Evolutionary conservation across 2,113 vertebrate species (phyloP).

Genomic region (Cinclus cinclus): DNA sequence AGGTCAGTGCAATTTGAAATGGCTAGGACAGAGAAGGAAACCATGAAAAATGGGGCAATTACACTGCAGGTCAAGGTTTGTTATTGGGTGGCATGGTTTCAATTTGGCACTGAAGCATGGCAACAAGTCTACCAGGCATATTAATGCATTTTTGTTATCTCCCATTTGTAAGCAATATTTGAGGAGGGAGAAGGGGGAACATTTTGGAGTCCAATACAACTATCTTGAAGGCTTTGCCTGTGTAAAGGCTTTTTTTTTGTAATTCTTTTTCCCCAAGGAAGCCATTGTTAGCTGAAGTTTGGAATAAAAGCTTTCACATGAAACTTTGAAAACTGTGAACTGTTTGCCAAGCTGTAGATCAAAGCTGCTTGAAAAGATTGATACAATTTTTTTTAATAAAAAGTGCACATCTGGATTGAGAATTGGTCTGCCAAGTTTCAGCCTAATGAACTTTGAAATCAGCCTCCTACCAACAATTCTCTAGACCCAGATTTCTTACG

Average conservation of each 20-base stretch:
- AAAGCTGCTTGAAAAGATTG: slow-evolving; percentile 42
- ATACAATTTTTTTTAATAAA: slow-evolving; percentile 33
- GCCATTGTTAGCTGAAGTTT: background rate
- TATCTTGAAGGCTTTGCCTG: slow-evolving; percentile 5
- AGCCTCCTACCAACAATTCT: background rate
- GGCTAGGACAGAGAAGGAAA: slow-evolving; percentile 34
- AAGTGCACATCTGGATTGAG: slow-evolving; percentile 63
- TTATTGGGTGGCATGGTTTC: slow-evolving; percentile 55
- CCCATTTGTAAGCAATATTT: slow-evolving; percentile 1
- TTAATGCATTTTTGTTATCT: background rate
- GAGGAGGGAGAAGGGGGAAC: background rate
- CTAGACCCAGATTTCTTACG: background rate
- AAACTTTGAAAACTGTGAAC: background rate
- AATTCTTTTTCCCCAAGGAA: background rate
- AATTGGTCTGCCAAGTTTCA: slow-evolving; percentile 59
- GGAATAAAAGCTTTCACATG: background rate
- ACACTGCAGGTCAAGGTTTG: slow-evolving; percentile 58
- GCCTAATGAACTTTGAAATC: slow-evolving; percentile 46
- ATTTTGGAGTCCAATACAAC: background rate
- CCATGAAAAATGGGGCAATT: slow-evolving; percentile 59
- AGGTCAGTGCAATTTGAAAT: slow-evolving; percentile 46
- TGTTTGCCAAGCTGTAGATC: slow-evolving; percentile 42
- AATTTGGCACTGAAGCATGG: slow-evolving; percentile 44
- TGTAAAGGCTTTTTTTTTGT: background rate
- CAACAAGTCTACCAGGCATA: background rate